phyloP scores from a whole-genome alignment of 2,113 vertebrate genomes.

The Deroptyus accipitrinus region DNA sequence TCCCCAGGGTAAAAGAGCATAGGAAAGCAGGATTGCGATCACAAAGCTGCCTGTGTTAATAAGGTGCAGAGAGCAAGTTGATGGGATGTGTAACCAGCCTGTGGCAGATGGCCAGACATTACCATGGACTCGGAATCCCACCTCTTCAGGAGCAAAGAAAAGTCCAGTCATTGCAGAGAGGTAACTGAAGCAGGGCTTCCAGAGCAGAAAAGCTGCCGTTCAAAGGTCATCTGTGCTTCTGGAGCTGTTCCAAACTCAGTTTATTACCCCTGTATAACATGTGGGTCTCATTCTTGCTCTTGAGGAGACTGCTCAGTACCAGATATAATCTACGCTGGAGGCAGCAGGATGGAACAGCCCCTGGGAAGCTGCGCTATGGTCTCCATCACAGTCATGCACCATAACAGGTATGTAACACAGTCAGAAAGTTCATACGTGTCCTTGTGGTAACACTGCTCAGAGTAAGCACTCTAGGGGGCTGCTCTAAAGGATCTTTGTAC shows the following conservation, averaged over 20 bases:
- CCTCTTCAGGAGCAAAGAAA: background rate
- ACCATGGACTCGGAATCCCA: background rate
- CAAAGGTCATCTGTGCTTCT: background rate
- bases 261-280: rapidly evolving
- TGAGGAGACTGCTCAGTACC: background rate
- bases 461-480: background rate
- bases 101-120: background rate
- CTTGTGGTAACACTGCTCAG: background rate
- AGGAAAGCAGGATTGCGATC: background rate
- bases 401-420: rapidly evolving
- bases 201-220: background rate
- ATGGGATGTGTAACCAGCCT: background rate
- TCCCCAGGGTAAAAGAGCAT: background rate
- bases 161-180: background rate
- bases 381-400: background rate
- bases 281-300: background rate
- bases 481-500: background rate
- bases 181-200: background rate
- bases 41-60: background rate
- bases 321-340: rapidly evolving
- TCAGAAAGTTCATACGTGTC: background rate
- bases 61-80: background rate
- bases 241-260: background rate
- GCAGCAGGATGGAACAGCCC: background rate
- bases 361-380: background rate